phyloP scores from a whole-genome alignment of 2,113 vertebrate genomes.

The Boleophthalmus pectinirostris region DNA sequence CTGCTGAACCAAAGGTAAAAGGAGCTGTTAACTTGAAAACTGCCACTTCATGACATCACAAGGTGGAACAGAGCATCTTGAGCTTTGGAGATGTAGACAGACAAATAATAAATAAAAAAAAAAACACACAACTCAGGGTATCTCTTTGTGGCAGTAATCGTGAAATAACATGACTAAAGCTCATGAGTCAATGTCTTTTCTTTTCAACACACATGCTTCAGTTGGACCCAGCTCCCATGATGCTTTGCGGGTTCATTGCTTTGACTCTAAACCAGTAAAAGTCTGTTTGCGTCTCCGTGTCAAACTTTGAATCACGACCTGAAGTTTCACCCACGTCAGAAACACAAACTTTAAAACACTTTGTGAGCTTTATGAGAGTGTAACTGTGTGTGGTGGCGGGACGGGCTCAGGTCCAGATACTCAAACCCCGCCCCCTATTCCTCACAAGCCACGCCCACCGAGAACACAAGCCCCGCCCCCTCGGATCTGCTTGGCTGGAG shows the following conservation, averaged over 20 bases:
- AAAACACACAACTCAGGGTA: too few relatives aligned
- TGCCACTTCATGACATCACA: too few relatives aligned
- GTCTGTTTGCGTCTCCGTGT: slow-evolving; percentile 10
- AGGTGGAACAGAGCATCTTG: too few relatives aligned
- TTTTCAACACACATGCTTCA: neutral
- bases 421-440: neutral
- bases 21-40: too few relatives aligned
- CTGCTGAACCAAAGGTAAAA: too few relatives aligned
- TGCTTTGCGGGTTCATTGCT: neutral
- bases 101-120: too few relatives aligned
- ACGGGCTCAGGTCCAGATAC: slow-evolving; percentile 29
- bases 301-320: slow-evolving; percentile 31
- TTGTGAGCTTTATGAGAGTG: slow-evolving; percentile 45
- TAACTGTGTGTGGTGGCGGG: slow-evolving; percentile 52
- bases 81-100: too few relatives aligned
- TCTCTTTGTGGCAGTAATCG: too few relatives aligned
- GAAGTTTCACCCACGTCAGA: slow-evolving; percentile 18
- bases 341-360: slow-evolving; percentile 46
- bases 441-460: neutral
- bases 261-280: neutral
- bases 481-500: slow-evolving; percentile 45
- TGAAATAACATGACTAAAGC: too few relatives aligned
- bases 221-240: neutral
- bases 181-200: neutral
- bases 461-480: neutral